phyloP scores from a whole-genome alignment of 92 coral and sea anemone genomes.

The Siderastrea radians region DNA sequence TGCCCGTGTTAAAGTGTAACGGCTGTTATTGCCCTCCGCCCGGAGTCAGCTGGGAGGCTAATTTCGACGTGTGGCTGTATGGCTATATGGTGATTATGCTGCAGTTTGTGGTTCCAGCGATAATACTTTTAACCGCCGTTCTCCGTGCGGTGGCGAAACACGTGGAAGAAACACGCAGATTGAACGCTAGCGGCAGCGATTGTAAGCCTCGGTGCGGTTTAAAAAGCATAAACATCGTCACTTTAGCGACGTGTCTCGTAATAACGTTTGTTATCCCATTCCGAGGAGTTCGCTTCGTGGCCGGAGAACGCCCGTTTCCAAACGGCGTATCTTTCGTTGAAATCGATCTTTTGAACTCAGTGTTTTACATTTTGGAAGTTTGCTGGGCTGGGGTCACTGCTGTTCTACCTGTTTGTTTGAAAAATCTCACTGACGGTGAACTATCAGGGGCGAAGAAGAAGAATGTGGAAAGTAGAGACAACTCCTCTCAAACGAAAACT shows the following conservation, averaged over 20 bases:
- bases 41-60: slow-evolving; percentile 45
- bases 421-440: slow-evolving; percentile 26
- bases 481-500: slow-evolving; percentile 3
- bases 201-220: slow-evolving; percentile 12
- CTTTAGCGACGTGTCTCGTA: background rate
- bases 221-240: slow-evolving; percentile 25
- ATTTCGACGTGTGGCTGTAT: slow-evolving; percentile 54
- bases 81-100: slow-evolving; percentile 41
- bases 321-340: slow-evolving; percentile 9
- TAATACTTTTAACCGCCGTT: slow-evolving; percentile 24
- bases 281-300: slow-evolving; percentile 46
- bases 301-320: slow-evolving; percentile 32
- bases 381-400: slow-evolving; percentile 33
- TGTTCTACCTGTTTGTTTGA: slow-evolving; percentile 18
- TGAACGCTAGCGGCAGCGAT: background rate
- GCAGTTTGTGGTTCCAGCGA: slow-evolving; percentile 44
- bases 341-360: slow-evolving; percentile 40
- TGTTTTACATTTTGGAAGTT: slow-evolving; percentile 24
- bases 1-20: slow-evolving; percentile 44
- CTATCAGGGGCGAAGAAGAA: background rate
- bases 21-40: slow-evolving; percentile 49
- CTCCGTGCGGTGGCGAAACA: slow-evolving; percentile 28
- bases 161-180: slow-evolving; percentile 18
- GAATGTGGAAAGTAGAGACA: background rate
- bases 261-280: slow-evolving; percentile 22